Evolutionary conservation across 2,888 invertebrate genomes (phyloP).

Genomic region (Euzophera pinguis): DNA sequence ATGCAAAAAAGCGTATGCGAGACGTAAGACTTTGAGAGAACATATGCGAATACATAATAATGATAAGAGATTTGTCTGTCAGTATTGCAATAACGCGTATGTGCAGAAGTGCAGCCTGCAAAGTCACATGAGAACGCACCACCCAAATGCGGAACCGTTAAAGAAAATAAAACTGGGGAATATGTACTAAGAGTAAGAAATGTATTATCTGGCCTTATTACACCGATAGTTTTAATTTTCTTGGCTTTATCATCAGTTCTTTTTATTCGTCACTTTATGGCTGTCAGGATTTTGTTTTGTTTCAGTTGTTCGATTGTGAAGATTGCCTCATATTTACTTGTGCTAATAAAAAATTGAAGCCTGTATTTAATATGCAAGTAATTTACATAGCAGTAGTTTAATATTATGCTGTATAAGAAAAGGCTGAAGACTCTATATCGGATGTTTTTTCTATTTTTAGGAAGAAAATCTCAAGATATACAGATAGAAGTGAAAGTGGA

Average conservation of each 20-base stretch:
- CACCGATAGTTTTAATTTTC: too few species aligned
- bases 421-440: constrained; percentile 50
- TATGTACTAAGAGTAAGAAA: constrained; percentile 7
- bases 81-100: constrained; percentile 55
- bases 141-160: constrained; percentile 42
- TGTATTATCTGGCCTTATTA: too few species aligned
- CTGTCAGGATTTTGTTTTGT: too few species aligned
- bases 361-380: background rate
- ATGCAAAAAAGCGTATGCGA: constrained; percentile 63
- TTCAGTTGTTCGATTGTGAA: too few species aligned
- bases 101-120: constrained; percentile 68
- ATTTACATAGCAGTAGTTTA: constrained; percentile 5
- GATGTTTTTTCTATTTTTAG: constrained; percentile 76
- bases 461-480: constrained; percentile 56
- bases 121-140: constrained; percentile 60
- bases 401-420: constrained; percentile 19
- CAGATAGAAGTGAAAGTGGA: constrained; percentile 50
- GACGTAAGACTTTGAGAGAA: constrained; percentile 51
- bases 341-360: too few species aligned
- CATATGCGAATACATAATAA: constrained; percentile 66
- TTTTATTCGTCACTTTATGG: too few species aligned
- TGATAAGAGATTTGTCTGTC: constrained; percentile 67
- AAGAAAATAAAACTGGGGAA: constrained; percentile 24
- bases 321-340: too few species aligned
- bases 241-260: too few species aligned